Percentiles rank a stretch among this genome's conserved stretches.
These are phyloP conservation scores for Atlantisia rogersi DNA, from an alignment of 2,113 vertebrate species.

Conservation along the genomic window DNA sequence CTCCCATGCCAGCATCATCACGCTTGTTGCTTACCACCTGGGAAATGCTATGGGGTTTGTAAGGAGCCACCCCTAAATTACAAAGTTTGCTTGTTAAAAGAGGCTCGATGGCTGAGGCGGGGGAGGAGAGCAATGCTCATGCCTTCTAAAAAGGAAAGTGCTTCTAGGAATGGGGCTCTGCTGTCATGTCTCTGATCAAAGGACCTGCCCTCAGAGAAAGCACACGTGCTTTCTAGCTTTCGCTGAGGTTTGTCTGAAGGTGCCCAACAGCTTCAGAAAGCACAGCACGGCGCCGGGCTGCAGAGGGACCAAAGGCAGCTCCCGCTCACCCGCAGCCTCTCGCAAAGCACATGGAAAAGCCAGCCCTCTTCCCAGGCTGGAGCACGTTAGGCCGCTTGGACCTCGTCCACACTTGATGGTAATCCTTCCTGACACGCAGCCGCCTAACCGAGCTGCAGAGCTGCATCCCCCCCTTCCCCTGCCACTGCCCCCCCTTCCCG, in stretches of 20 bases:
- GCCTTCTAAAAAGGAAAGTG: neutral
- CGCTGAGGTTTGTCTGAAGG: neutral
- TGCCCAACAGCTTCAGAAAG: neutral
- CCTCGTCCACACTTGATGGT: neutral
- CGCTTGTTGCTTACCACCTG: fast-evolving
- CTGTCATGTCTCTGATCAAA: neutral
- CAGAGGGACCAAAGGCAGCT: neutral
- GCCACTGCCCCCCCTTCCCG: neutral
- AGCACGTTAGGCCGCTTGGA: neutral
- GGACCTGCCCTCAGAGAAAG: neutral
- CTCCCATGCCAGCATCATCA: neutral
- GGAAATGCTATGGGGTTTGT: neutral
- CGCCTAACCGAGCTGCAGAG: neutral
- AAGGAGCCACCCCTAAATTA: neutral
- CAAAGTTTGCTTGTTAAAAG: neutral
- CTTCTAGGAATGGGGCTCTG: neutral
- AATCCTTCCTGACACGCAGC: neutral
- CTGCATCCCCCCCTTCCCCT: neutral
- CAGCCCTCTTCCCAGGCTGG: neutral
- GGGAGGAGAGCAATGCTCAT: neutral
- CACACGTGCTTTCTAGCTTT: neutral
- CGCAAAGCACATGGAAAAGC: neutral
- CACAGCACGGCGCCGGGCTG: fast-evolving
- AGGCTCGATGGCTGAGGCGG: fast-evolving
- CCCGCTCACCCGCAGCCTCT: neutral